Percentiles rank a stretch among this genome's conserved stretches.
These are phyloP conservation scores for Epinephelus malabaricus DNA, from an alignment of 2,797 vertebrate genomes.

Conservation along the genomic window DNA sequence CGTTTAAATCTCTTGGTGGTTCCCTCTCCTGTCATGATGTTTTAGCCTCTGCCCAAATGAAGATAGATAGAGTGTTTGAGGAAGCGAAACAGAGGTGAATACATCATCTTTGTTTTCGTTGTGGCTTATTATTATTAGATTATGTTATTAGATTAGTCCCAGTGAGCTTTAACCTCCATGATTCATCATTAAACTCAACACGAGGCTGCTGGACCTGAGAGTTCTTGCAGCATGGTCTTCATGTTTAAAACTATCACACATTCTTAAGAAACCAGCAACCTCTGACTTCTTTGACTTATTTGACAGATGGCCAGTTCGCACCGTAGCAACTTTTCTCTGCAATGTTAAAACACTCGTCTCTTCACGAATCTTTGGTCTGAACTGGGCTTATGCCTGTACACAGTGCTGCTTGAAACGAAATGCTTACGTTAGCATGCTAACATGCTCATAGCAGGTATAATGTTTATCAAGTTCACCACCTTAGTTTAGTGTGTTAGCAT, in stretches of 20 bases:
- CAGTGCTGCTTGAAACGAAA: too few relatives aligned
- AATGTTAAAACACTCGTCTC: too few relatives aligned
- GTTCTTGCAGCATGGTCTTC: neutral
- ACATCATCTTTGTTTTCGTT: slow-evolving; percentile 50
- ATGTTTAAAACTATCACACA: neutral
- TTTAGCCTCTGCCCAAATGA: slow-evolving; percentile 11
- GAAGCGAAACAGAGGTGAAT: slow-evolving; percentile 33
- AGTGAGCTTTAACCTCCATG: slow-evolving; percentile 35
- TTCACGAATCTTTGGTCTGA: too few relatives aligned
- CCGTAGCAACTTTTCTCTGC: too few relatives aligned
- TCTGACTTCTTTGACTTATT: neutral
- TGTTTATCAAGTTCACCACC: too few relatives aligned
- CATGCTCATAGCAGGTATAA: too few relatives aligned
- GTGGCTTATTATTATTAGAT: slow-evolving; percentile 8
- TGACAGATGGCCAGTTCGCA: too few relatives aligned
- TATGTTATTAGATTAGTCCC: slow-evolving; percentile 52
- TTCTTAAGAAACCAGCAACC: neutral
- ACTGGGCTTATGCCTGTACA: too few relatives aligned
- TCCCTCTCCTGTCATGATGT: neutral
- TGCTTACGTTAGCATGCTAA: too few relatives aligned
- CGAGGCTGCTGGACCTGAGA: neutral
- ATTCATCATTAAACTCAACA: slow-evolving; percentile 38
- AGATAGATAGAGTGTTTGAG: slow-evolving; percentile 41
- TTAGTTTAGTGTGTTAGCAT: too few relatives aligned
- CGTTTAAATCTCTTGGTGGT: neutral